Evolutionary conservation across 2,888 invertebrate genomes (phyloP).

Genomic region (Sturmia bella): DNA sequence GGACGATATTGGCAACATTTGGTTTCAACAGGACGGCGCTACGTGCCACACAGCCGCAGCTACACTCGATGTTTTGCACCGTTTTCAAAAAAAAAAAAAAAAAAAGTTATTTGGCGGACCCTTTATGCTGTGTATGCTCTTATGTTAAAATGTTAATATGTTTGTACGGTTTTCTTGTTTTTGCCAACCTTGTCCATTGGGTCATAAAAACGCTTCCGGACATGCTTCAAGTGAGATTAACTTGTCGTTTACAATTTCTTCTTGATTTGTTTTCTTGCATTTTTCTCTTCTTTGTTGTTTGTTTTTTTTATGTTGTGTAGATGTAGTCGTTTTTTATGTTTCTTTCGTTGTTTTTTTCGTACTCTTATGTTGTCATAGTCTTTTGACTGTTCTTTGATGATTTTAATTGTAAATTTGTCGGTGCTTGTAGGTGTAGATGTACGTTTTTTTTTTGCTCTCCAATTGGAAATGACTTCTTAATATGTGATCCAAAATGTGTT

Average conservation of each 20-base stretch:
- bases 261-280: conserved; percentile 78
- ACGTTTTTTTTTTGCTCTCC: conserved; percentile 25
- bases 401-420: conserved; percentile 17
- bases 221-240: conserved; percentile 79
- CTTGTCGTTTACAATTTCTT: conserved; percentile 80
- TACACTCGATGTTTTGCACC: too few species aligned
- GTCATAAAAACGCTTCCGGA: conserved; percentile 79
- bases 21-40: too few species aligned
- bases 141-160: conserved; percentile 4
- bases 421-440: conserved; percentile 11
- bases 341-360: conserved; percentile 55
- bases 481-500: conserved; percentile 36
- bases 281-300: conserved; percentile 38
- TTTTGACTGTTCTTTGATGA: conserved; percentile 35
- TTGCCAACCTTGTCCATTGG: conserved; percentile 74
- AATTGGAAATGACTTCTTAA: conserved; percentile 62
- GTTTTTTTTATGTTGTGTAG: conserved; percentile 33
- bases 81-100: too few species aligned
- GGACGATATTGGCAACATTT: too few species aligned
- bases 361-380: conserved; percentile 46
- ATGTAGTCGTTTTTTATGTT: conserved; percentile 46
- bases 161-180: conserved; percentile 32
- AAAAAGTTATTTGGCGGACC: too few species aligned
- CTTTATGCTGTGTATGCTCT: too few species aligned
- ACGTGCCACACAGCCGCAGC: too few species aligned